Conservation (phyloP, 2,113 vertebrate genomes). For the Mionectes macconnelli region DNA sequence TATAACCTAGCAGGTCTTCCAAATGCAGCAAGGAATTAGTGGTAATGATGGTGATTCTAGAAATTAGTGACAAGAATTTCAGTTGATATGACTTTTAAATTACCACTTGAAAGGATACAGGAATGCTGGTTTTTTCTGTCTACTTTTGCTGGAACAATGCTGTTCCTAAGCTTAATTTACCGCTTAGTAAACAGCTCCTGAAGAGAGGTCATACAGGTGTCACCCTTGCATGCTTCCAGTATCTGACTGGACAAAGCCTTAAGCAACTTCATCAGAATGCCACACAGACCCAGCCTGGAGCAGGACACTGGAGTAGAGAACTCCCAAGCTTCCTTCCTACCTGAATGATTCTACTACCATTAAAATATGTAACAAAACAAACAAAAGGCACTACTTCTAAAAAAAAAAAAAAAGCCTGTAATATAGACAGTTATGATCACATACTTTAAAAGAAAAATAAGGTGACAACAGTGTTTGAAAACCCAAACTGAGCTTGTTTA, state of each 20-base stretch:
- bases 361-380: not conserved
- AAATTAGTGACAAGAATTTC: not conserved
- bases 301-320: not conserved
- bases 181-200: not conserved
- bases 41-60: not conserved
- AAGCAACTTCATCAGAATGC: not conserved
- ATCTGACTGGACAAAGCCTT: not conserved
- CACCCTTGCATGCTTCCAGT: not conserved
- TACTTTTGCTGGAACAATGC: not conserved
- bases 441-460: not conserved
- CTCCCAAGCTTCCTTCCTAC: not conserved
- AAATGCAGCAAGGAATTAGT: not conserved
- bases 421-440: not conserved
- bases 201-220: not conserved
- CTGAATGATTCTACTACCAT: fast-evolving
- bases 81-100: not conserved
- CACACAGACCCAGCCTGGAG: not conserved
- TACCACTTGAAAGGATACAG: not conserved
- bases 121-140: not conserved
- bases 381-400: not conserved
- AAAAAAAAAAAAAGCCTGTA: not conserved
- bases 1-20: not conserved
- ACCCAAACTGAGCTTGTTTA: constrained; percentile 22
- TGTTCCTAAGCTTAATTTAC: not conserved
- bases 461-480: not conserved